A percentile compares a stretch with the other conserved stretches of the same genome.
Conservation (phyloP, 2,888 invertebrate genomes). For the Synergus japonicus region DNA sequence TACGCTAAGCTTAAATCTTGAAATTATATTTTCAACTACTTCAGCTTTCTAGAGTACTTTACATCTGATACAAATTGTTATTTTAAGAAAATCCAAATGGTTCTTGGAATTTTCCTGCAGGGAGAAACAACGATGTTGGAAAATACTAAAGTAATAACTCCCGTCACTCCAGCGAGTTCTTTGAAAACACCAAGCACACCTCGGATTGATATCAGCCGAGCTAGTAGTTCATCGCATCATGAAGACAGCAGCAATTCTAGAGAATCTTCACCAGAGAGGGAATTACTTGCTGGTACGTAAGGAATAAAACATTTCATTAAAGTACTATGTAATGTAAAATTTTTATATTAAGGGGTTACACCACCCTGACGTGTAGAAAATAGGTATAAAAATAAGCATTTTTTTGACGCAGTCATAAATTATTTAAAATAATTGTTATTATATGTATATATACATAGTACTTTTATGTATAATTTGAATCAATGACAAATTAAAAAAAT, state of each 20-base stretch:
- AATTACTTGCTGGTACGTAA: conserved; percentile 83
- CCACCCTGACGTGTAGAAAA: no score
- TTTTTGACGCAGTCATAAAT: no score
- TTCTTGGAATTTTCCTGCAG: conserved; percentile 59
- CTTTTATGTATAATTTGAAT: no score
- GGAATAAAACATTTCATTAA: background rate
- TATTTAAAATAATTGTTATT: no score
- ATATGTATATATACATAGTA: no score
- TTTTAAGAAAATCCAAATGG: conserved; percentile 18
- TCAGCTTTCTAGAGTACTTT: background rate
- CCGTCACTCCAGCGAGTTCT: conserved; percentile 73
- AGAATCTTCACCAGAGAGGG: conserved; percentile 91
- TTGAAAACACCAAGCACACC: conserved; percentile 86
- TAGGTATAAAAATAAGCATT: no score
- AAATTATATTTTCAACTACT: background rate
- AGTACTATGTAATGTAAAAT: background rate
- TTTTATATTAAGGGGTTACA: no score
- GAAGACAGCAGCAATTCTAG: conserved; percentile 83
- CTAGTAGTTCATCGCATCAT: conserved; percentile 92
- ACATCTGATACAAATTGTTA: background rate
- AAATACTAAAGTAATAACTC: conserved; percentile 77
- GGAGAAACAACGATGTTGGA: conserved; percentile 75
- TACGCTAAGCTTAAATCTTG: conserved; percentile 44
- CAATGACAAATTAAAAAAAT: no score
- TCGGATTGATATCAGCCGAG: conserved; percentile 92